Evolutionary conservation across 1,140 invertebrate genomes (phyloP), one percentile per base, ranked within the genome.

Genomic region (Drosophila oshimai): DNA sequence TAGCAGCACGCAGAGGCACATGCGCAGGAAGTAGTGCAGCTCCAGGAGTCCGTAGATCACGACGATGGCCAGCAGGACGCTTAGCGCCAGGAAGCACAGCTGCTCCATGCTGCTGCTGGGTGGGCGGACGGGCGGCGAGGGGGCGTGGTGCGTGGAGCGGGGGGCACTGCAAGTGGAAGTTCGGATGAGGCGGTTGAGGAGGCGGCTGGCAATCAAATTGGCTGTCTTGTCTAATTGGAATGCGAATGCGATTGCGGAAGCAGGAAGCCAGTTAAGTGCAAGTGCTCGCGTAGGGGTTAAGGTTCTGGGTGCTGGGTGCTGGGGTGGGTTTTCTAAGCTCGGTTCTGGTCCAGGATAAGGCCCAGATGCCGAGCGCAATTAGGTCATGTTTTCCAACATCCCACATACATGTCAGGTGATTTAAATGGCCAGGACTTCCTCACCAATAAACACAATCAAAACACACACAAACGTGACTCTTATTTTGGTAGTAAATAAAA

Each of bases 21-120:
- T 94, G 70, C 95, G 92, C 64, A 94, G 74, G 87, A 95, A 95
- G 83, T 95, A 95, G 74, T 95, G 93, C 9, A 95, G 81, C 77
- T 95, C 95, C 31, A 95, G 81, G 36, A 93, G 90, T 13, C 91
- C 89, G 79, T 95, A 94, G 2, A 94, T 80, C 33, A 94, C 87
- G 5, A 95, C 44, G 7, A 89, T 62, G 24, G 39, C 57, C 61
- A 81, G 47, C 26, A 89, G 74, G 68, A 83, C 73, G 68, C 78
- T 49, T 41, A 90, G 73, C 6, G 53, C 61, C 53, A 84, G 51
- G 58, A 83, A 88, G 70, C 83, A 74, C 55, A 81, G 54, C 55
- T 62, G 55, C 49, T 84, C 87, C 86, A 89, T 89, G 31, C 22
- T 57, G 31, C 18, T 4, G 55, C 9, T 29, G 36, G 2, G 12